Base-by-base conservation (phyloP, 2,797 vertebrate genomes). In the Gobionotothen gibberifrons region DNA sequence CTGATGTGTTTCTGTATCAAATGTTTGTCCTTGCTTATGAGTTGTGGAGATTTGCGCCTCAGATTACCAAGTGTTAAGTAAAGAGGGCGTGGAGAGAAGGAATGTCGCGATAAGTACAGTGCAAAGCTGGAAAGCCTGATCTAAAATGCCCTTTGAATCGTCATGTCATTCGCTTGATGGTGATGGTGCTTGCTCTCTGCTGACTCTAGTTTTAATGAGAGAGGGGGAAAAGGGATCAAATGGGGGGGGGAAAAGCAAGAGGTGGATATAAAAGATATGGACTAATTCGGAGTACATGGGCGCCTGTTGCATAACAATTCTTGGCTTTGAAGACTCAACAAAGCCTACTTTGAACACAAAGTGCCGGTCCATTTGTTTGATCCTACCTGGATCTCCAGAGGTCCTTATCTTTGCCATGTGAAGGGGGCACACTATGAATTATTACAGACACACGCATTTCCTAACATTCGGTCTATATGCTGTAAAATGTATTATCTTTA, bases 291-390 rank as follows among this genome's bases (percentile, higher is more conserved):
- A 84, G 80, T 84, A 76, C 86, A 83, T 69, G 69, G 85, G 76
- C 42, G 72, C 61, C 73, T 88, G 85, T 93, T 94, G 85, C 88
- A 72, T 89, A 93, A 92, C 79, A 74, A 69, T 83, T 81, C 81
- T 82, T 85, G 69, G 72, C 90, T 93, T 93, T 92, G 85, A 90
- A 89, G 83, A 87, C 71, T 86, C 71, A 79, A 87, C 89, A 89
- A 90, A 87, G 76, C 46, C 58, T 68, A 61, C 74, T 85, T 87
- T 85, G 87, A 92, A 89, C 83, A 79, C 71, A 21, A 82, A 79
- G 84, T 85, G 76, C 82, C 75, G 67, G 77, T 77, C 74, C 76
- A 76, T 70, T 80, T 56, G 71, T 89, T 90, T 89, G 82, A 90
- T 92, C 75, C 66, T n/a, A 68, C 16, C 60, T 54, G 68, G 77